Conservation (phyloP, 2,888 invertebrate genomes). For the Eristalis tenax region DNA sequence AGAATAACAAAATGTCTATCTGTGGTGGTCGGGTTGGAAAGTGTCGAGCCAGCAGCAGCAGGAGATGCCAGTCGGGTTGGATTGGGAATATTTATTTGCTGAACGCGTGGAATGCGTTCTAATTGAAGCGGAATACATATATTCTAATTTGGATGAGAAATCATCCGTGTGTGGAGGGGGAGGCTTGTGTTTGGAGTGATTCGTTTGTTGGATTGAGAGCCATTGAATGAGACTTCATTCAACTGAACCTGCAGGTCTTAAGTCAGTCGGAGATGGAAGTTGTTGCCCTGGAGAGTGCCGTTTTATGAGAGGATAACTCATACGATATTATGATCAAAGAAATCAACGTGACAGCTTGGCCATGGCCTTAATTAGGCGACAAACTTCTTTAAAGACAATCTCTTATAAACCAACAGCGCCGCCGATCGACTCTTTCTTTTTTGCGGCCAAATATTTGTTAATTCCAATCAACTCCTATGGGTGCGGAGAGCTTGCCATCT, state of each 20-base stretch:
- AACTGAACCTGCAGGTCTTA: background rate
- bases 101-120: background rate
- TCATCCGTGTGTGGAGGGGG: background rate
- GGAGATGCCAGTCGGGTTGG: background rate
- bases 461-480: background rate
- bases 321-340: too few species aligned
- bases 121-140: background rate
- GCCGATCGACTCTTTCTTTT: background rate
- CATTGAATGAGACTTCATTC: background rate
- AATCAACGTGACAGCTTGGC: too few species aligned
- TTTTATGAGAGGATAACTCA: too few species aligned
- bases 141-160: background rate
- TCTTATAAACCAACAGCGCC: background rate
- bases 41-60: background rate
- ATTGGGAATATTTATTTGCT: background rate
- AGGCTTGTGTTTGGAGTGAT: background rate
- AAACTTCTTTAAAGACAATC: background rate
- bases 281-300: too few species aligned
- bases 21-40: background rate
- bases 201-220: background rate
- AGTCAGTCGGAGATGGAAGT: too few species aligned
- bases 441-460: background rate
- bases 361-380: too few species aligned
- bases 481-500: background rate
- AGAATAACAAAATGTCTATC: slow-evolving; percentile 3